Conservation (phyloP, 1,140 invertebrate species). For the Leucophenga varia region DNA sequence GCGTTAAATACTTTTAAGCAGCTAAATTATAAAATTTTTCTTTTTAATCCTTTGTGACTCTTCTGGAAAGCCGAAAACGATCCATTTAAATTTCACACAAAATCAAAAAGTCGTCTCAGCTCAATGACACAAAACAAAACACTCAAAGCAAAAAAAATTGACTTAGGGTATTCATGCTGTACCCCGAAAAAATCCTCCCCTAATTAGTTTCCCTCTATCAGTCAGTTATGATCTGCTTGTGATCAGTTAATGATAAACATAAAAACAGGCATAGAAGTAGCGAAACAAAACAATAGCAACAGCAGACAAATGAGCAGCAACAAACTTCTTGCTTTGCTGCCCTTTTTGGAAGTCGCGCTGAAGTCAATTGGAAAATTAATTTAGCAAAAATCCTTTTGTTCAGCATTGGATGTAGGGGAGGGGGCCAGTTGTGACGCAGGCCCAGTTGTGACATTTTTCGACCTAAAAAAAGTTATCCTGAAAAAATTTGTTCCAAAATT, state of each 20-base stretch:
- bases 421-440: too few relatives aligned
- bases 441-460: too few relatives aligned
- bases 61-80: too few relatives aligned
- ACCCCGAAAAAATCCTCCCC: constrained; percentile 39
- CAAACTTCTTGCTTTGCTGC: background rate
- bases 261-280: background rate
- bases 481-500: too few relatives aligned
- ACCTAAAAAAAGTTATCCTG: too few relatives aligned
- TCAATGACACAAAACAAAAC: constrained; percentile 23
- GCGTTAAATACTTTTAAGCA: too few relatives aligned
- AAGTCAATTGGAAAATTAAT: constrained; percentile 55
- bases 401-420: too few relatives aligned
- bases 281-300: background rate
- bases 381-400: constrained; percentile 44
- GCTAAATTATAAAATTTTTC: too few relatives aligned
- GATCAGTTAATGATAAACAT: constrained; percentile 48
- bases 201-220: constrained; percentile 34
- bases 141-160: too few relatives aligned
- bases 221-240: constrained; percentile 39
- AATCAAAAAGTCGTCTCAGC: constrained; percentile 25
- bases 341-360: constrained; percentile 4
- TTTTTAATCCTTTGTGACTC: too few relatives aligned
- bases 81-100: constrained; percentile 28
- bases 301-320: constrained; percentile 5
- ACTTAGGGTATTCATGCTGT: too few relatives aligned